These are phyloP conservation scores for Chaenogobius annularis DNA, from an alignment of 2,113 vertebrate genomes.

Conservation along the genomic window DNA sequence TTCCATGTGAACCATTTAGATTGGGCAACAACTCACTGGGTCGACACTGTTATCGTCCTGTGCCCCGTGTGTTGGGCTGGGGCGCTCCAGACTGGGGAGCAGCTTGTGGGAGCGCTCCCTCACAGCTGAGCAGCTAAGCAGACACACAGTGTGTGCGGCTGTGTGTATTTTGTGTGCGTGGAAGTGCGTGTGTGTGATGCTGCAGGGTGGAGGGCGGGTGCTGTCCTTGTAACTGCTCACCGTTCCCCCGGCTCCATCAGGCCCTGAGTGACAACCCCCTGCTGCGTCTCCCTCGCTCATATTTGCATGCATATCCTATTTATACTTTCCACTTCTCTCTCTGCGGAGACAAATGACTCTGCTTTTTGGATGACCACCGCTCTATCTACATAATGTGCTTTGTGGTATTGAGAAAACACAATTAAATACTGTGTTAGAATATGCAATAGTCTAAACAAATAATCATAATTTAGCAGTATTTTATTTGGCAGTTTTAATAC, in stretches of 20 bases:
- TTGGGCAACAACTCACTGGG: conserved; percentile 35
- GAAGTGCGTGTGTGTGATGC: conserved; percentile 34
- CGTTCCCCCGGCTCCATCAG: conserved; percentile 55
- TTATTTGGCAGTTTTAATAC: not conserved
- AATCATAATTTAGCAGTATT: conserved; percentile 14
- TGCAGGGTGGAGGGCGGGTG: conserved; percentile 70
- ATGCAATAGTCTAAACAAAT: not conserved
- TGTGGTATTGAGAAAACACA: not conserved
- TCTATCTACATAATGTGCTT: not conserved
- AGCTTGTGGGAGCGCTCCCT: conserved; percentile 68
- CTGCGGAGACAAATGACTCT: conserved; percentile 16
- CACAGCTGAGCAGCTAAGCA: conserved; percentile 74
- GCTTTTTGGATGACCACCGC: conserved; percentile 16
- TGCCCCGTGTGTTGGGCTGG: conserved; percentile 49
- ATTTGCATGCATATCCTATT: conserved; percentile 66
- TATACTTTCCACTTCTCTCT: conserved; percentile 40
- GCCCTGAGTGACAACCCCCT: conserved; percentile 62
- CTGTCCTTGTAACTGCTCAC: conserved; percentile 67
- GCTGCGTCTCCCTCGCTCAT: conserved; percentile 41
- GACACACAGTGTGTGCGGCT: conserved; percentile 57
- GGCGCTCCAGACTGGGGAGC: conserved; percentile 58
- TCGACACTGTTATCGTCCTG: conserved; percentile 28
- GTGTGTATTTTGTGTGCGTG: conserved; percentile 8
- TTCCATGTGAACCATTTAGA: conserved; percentile 49
- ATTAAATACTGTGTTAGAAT: not conserved